Base-by-base conservation (phyloP, 2,888 invertebrate genomes). In the Octodonta nipae region DNA sequence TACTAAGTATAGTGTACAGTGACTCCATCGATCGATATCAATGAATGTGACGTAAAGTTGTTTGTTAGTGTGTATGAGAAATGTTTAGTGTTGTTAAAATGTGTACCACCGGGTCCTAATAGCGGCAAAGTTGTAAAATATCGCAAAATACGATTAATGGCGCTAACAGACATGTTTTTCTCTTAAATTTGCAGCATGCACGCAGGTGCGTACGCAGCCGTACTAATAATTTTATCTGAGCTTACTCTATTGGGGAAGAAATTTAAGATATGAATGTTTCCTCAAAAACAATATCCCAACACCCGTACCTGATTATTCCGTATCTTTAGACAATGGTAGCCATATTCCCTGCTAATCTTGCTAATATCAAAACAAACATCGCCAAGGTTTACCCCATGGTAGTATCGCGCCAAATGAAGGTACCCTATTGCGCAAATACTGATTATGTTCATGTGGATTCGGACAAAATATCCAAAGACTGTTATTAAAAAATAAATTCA, bases 131-230 rank as follows among this genome's bases (percentile, higher is more conserved):
- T 42, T 41, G 40, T 38, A 44, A 49, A 48, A 50, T 51, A 38
- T 44, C 41, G 38, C n/a, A 49, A 50, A 52, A 53, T 52, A 48
- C 43, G 42, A 46, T 47, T 57, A 55, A 54, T 51, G 52, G 52
- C 52, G 54, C 53, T 53, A 54, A 49, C 55, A 59, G 56, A 56
- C 56, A 54, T 58, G 60, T 59, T 61, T 60, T 61, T 58, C 52
- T 57, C 55, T 55, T 63, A 60, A 61, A 61, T 60, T 56, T 56
- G 51, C 49, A 50, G 56, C 61, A 66, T 65, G 68, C 79, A 83
- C 83, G 82, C 83, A 87, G 84, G 86, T 86, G 85, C 86, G 85
- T 85, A 87, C 86, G 87, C 87, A 87, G 86, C 74, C 84, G 83
- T 83, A 80, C 75, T 77, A 76, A 72, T 73, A 73, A 73, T 75